A percentile compares a stretch with the other conserved stretches of the same genome.
These are phyloP conservation scores for Lochmaea capreae DNA, from an alignment of 2,888 invertebrate genomes.

Conservation along the genomic window DNA sequence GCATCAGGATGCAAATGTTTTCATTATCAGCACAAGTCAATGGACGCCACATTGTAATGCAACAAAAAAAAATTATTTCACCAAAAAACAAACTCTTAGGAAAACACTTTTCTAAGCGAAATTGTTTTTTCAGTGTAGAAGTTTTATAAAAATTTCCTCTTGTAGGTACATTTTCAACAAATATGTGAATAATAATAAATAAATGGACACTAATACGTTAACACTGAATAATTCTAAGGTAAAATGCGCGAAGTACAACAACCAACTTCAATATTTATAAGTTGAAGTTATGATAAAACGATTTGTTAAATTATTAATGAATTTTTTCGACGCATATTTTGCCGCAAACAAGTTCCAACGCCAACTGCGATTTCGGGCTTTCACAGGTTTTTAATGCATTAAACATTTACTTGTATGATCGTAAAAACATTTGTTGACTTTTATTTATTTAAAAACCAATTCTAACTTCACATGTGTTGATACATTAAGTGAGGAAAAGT, in stretches of 20 bases:
- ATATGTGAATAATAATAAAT: not conserved
- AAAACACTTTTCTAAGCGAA: not conserved
- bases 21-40: no score
- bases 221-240: constrained; percentile 53
- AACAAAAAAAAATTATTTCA: no score
- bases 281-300: constrained; percentile 66
- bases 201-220: constrained; percentile 50
- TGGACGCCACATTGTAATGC: no score
- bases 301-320: constrained; percentile 66
- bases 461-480: constrained; percentile 57
- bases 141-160: not conserved
- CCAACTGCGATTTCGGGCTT: constrained; percentile 36
- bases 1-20: no score
- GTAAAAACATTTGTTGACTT: constrained; percentile 49
- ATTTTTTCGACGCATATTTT: constrained; percentile 64
- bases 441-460: constrained; percentile 52
- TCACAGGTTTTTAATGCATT: constrained; percentile 52
- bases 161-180: not conserved
- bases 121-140: not conserved
- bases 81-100: no score
- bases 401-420: constrained; percentile 54
- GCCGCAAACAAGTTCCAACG: constrained; percentile 41
- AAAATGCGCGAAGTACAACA: constrained; percentile 36
- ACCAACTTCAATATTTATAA: constrained; percentile 64
- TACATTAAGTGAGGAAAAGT: constrained; percentile 18